Conservation (phyloP, 2,888 invertebrate species). For the Epinotia nisella region DNA sequence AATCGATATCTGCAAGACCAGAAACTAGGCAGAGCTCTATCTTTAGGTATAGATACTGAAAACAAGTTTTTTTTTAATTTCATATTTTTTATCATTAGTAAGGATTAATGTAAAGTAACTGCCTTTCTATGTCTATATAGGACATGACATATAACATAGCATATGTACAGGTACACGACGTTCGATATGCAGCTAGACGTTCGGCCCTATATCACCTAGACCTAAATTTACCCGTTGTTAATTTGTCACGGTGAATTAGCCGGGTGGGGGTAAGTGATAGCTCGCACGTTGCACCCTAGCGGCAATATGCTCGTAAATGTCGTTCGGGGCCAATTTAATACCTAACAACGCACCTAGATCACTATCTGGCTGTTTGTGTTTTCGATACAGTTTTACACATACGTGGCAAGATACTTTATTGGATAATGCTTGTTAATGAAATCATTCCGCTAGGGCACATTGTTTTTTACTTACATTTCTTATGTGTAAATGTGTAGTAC, state of each 20-base stretch:
- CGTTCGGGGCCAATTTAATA: conserved; percentile 77
- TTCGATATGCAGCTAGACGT: neutral
- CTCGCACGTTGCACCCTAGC: conserved; percentile 82
- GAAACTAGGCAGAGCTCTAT: too few species aligned
- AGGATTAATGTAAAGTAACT: too few species aligned
- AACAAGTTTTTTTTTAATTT: too few species aligned
- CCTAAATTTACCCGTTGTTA: conserved; percentile 81
- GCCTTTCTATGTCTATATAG: neutral
- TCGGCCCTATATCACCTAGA: conserved; percentile 49
- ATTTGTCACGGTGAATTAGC: conserved; percentile 85
- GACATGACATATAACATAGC: neutral
- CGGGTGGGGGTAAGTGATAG: conserved; percentile 81
- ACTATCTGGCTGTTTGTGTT: conserved; percentile 58
- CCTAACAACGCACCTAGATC: conserved; percentile 73
- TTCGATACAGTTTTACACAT: conserved; percentile 23
- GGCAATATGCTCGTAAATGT: conserved; percentile 83
- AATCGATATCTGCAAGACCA: too few species aligned
- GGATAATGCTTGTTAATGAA: neutral
- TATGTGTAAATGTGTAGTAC: neutral
- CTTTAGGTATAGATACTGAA: too few species aligned
- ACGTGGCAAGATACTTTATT: neutral
- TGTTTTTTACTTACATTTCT: neutral
- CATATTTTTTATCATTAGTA: too few species aligned
- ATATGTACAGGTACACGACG: neutral
- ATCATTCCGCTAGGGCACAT: neutral